Base-by-base conservation (phyloP, 2,113 vertebrate species). In the Poeciliopsis turrubarensis region DNA sequence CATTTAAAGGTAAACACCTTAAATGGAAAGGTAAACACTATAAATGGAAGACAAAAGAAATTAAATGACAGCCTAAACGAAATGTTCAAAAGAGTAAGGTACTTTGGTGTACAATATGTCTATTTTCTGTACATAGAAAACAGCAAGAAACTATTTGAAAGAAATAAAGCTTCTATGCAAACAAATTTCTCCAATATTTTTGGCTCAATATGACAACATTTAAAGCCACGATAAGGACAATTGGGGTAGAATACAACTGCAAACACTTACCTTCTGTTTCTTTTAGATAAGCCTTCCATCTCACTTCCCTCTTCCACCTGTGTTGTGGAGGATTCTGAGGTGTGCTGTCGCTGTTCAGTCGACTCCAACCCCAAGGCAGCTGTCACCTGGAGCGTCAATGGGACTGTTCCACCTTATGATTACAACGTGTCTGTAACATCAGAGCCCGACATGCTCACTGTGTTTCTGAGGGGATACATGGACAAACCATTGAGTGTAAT, bases 341-440 rank as follows among this genome's bases (percentile, higher is more conserved):
- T 92, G 8, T 6, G 75, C 11, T 96, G 95, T 68, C 77, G 10
- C 54, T 96, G 95, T 65, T 69, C 67, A 0, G 93, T 94, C 1
- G 82, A 94, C 68, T 92, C 94, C 7, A 95, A 95, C 87, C 95
- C 95, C 3, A 86, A 74, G 17, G 44, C 95, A 1, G 82, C 83
- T 0, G 78, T 96, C 60, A 94, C 93, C 73, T 96, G 95, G 95
- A 94, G 88, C 1, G 66, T 96, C 25, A 93, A 94, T 1, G 92
- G 91, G 44, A 91, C 85, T 1, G 68, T 70, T 3, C 92, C 91
- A 2, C 74, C 89, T 5, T 63, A 34, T 2, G 69, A 79, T 39
- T 94, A 86, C 79, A 95, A 95, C 51, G 8, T 70, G 11, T 92
- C 94, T 0, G 72, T 81, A 26, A 83, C 72, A 39, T 79, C 70